Percentiles rank a stretch among this genome's conserved stretches.
Evolutionary conservation across 2,797 vertebrate genomes (phyloP).

Genomic region (Takifugu ocellatus): DNA sequence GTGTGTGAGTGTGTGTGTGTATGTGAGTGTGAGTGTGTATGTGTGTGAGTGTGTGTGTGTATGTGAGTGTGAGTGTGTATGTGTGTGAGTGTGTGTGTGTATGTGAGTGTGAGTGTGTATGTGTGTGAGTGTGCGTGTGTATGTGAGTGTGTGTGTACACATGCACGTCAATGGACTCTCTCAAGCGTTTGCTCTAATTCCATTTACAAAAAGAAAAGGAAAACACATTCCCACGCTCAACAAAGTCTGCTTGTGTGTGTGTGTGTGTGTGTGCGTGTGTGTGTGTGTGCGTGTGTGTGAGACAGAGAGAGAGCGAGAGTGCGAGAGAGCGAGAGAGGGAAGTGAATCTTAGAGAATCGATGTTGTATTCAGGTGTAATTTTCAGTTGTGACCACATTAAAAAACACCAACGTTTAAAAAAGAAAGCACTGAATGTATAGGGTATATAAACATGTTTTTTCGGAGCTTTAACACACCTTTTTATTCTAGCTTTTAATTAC

Average conservation of each 20-base stretch:
- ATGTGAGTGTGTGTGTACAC: conserved; percentile 12
- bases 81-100: conserved; percentile 1
- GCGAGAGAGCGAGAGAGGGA: neutral
- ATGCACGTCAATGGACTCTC: conserved; percentile 41
- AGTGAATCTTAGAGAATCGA: too few relatives aligned
- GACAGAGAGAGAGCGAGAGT: neutral
- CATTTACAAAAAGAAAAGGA: conserved; percentile 40
- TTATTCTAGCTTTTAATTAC: too few relatives aligned
- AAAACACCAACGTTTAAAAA: too few relatives aligned
- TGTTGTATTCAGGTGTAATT: too few relatives aligned
- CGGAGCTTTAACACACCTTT: too few relatives aligned
- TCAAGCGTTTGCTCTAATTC: conserved; percentile 18
- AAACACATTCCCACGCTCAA: conserved; percentile 60
- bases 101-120: conserved; percentile 1
- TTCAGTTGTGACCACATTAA: too few relatives aligned
- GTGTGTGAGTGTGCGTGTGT: neutral
- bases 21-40: neutral
- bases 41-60: too few relatives aligned
- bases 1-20: too few relatives aligned
- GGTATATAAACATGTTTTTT: too few relatives aligned
- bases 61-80: conserved; percentile 3
- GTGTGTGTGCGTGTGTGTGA: too few relatives aligned
- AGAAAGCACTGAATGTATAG: too few relatives aligned
- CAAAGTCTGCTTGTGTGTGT: conserved; percentile 37
- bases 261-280: too few relatives aligned